Conservation (phyloP, 2,797 vertebrate species). For the Gymnothorax javanicus region DNA sequence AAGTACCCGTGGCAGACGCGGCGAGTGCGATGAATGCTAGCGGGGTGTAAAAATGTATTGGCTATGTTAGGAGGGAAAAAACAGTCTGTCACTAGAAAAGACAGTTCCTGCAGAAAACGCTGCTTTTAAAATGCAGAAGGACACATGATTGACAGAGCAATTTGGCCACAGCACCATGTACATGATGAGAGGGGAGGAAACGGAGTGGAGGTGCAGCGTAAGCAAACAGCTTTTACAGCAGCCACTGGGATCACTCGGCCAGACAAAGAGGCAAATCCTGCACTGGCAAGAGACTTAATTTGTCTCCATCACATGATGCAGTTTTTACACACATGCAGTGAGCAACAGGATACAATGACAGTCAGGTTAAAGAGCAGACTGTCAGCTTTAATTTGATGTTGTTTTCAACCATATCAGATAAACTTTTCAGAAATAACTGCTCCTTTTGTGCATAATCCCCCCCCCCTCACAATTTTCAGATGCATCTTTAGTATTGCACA, state of each 20-base stretch:
- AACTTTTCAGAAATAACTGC: too few relatives aligned
- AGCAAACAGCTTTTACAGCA: background rate
- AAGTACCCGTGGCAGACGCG: constrained; percentile 3
- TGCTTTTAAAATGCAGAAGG: background rate
- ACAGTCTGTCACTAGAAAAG: background rate
- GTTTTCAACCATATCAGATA: too few relatives aligned
- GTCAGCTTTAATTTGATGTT: too few relatives aligned
- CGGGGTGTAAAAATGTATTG: background rate
- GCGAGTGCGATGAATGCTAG: constrained; percentile 7
- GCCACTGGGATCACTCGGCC: background rate
- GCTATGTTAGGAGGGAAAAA: background rate
- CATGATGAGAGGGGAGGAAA: background rate
- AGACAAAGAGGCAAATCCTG: background rate
- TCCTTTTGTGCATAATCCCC: too few relatives aligned
- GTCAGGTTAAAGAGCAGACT: too few relatives aligned
- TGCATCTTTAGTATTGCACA: too few relatives aligned
- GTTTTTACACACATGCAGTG: too few relatives aligned
- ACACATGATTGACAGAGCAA: constrained; percentile 12
- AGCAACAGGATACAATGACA: too few relatives aligned
- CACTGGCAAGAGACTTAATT: background rate
- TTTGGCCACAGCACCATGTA: background rate
- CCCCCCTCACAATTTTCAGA: too few relatives aligned
- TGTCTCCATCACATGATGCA: background rate
- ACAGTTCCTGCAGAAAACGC: background rate
- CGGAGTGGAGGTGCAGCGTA: background rate